Conservation (phyloP, 1,140 invertebrate genomes). For the Antheraea pernyi region DNA sequence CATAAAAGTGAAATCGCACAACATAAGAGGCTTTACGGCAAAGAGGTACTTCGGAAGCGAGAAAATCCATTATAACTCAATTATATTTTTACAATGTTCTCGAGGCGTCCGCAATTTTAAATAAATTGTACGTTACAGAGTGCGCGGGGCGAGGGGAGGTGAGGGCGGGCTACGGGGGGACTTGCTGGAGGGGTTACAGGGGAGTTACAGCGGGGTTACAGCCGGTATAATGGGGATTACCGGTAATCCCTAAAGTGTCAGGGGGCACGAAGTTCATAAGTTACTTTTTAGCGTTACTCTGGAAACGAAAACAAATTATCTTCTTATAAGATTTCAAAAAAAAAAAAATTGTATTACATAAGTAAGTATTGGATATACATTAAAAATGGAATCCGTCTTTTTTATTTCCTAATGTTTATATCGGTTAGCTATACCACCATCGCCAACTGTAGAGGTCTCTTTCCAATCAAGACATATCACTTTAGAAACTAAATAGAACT, state of each 20-base stretch:
- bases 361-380: too few relatives aligned
- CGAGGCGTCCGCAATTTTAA: slow-evolving; percentile 1
- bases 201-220: neutral
- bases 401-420: too few relatives aligned
- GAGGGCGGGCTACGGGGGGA: neutral
- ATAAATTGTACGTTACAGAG: neutral
- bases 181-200: neutral
- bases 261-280: neutral
- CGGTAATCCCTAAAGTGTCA: slow-evolving; percentile 1
- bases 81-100: slow-evolving; percentile 4
- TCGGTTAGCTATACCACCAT: too few relatives aligned
- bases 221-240: neutral
- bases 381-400: too few relatives aligned
- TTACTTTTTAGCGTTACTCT: neutral
- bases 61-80: slow-evolving; percentile 4
- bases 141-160: too few relatives aligned
- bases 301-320: too few relatives aligned
- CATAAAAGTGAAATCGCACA: neutral
- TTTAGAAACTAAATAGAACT: too few relatives aligned
- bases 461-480: too few relatives aligned
- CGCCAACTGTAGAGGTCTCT: too few relatives aligned
- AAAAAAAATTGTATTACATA: too few relatives aligned
- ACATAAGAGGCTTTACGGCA: neutral
- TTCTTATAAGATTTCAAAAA: too few relatives aligned
- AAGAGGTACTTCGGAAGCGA: neutral